Evolutionary conservation across 2,888 invertebrate genomes (phyloP), one percentile per base, ranked within the genome.

Genomic region (Athrips mouffetella): DNA sequence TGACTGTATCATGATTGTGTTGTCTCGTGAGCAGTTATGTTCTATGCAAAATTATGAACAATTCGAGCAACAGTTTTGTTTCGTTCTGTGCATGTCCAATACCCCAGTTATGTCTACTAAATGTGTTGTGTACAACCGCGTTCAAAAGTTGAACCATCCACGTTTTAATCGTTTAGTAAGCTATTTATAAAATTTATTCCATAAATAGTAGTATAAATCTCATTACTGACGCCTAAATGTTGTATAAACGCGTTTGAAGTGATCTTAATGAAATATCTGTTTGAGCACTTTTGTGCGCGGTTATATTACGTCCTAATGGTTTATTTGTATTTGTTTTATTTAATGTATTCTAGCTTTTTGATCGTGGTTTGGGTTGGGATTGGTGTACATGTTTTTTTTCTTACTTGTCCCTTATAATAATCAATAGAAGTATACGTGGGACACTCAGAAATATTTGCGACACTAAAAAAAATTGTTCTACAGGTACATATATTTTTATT

Each of bases 281-380:
- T n/a, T n/a, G n/a, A n/a, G n/a, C n/a, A n/a, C 47, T 58, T 71
- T 70, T 67, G 69, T 67, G 60, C 69, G 64, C 68, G 70, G 65
- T 64, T 72, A 50, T 74, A 70, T 67, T 37, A 41, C 49, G 50
- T 46, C 52, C 52, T 47, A 45, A 41, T 33, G 60, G 54, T 52
- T 63, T 61, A 67, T 60, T 63, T 70, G 69, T 70, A 52, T 62
- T 61, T 60, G 59, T 60, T 60, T 59, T 53, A 53, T 52, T 30
- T 39, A n/a, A 49, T 49, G 62, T 51, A 52, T 66, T 58, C 58
- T 53, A 56, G 54, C 62, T 59, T 73, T 76, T 71, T 82, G 73
- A 70, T 62, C 63, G 69, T 77, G 85, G 84, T 85, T 82, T 73
- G 72, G 81, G 84, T 77, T 84, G 83, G 86, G 79, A 72, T 72